Percentiles rank a stretch among this genome's conserved stretches.
These are phyloP conservation scores for Trematomus bernacchii DNA, from an alignment of 2,797 vertebrate genomes.

Conservation along the genomic window DNA sequence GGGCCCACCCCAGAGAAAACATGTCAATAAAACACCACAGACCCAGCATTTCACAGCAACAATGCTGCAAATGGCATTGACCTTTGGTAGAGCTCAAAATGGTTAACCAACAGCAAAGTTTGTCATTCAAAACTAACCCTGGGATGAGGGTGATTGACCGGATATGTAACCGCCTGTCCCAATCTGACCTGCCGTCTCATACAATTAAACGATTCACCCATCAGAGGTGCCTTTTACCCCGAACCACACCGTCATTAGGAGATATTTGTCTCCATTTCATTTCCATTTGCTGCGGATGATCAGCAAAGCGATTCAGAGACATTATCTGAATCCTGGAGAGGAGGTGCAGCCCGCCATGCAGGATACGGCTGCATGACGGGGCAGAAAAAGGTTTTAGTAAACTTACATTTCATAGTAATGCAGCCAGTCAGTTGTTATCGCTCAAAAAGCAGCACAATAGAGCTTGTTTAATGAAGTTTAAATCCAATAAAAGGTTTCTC, in stretches of 20 bases:
- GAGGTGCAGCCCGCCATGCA: background rate
- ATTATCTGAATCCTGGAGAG: conserved; percentile 42
- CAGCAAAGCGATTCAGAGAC: conserved; percentile 41
- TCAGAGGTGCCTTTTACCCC: conserved; percentile 58
- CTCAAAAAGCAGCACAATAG: conserved; percentile 3
- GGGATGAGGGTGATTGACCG: conserved; percentile 32
- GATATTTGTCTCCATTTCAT: conserved; percentile 72
- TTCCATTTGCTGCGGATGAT: conserved; percentile 68
- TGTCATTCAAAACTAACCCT: conserved; percentile 25
- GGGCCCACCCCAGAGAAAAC: background rate
- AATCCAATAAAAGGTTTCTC: too few relatives aligned
- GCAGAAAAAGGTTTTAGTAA: conserved; percentile 15
- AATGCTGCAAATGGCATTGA: conserved; percentile 9
- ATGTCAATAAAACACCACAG: conserved; percentile 32
- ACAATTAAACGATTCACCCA: conserved; percentile 60
- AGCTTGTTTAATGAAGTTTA: background rate
- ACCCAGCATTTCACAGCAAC: conserved; percentile 24
- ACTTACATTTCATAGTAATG: background rate
- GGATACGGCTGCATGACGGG: conserved; percentile 2
- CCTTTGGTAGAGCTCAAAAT: conserved; percentile 10
- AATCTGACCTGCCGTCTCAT: conserved; percentile 54
- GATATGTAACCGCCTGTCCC: conserved; percentile 46
- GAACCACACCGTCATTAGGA: conserved; percentile 55
- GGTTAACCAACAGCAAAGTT: conserved; percentile 43
- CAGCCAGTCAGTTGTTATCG: background rate